Evolutionary conservation across 2,797 vertebrate species (phyloP).

Genomic region (Trematomus bernacchii): DNA sequence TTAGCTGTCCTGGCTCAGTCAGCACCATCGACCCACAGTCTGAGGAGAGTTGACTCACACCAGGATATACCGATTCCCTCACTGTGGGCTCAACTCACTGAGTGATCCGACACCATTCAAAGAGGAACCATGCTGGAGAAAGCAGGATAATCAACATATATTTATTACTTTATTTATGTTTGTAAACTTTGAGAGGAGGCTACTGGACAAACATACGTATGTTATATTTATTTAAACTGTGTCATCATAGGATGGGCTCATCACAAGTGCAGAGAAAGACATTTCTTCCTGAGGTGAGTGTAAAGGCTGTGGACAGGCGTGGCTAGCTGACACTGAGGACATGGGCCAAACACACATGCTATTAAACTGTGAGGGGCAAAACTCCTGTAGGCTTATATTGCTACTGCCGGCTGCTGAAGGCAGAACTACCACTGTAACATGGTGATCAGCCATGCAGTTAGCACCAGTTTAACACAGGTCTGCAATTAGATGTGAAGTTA

Average conservation of each 20-base stretch:
- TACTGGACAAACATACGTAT: not conserved
- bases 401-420: not conserved
- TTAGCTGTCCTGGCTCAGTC: conserved; percentile 85
- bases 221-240: not conserved
- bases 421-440: not conserved
- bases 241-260: not conserved
- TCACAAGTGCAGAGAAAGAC: not conserved
- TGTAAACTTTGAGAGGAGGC: conserved; percentile 25
- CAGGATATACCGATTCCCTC: conserved; percentile 75
- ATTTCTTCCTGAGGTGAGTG: not conserved
- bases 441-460: not conserved
- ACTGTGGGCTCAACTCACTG: conserved; percentile 68
- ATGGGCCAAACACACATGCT: not conserved
- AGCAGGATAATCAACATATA: conserved; percentile 35
- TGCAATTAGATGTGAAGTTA: not conserved
- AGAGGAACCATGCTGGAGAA: conserved; percentile 45
- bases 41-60: conserved; percentile 82
- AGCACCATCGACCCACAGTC: conserved; percentile 83
- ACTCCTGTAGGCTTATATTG: not conserved
- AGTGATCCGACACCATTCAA: conserved; percentile 53
- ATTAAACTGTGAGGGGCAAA: conserved; percentile 2
- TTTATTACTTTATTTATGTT: conserved; percentile 24
- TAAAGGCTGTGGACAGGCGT: not conserved
- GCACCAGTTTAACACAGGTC: not conserved
- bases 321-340: not conserved